These are phyloP conservation scores for Brachyhypopomus gauderio DNA, from an alignment of 2,113 vertebrate species.

Conservation along the genomic window DNA sequence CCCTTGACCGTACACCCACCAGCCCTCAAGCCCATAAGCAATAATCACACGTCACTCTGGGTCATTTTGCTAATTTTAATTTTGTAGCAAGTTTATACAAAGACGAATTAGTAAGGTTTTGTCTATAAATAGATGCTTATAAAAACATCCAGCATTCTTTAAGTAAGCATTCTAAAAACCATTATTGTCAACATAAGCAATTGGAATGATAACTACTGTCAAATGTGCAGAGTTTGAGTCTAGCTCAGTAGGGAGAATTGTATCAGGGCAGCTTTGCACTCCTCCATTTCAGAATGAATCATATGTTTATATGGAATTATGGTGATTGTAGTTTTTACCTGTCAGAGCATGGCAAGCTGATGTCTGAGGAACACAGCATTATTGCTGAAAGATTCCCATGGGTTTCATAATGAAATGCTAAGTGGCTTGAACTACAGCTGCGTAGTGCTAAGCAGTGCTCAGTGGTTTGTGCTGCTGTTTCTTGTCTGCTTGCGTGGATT, in stretches of 20 bases:
- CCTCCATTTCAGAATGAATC: too few species aligned
- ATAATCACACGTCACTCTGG: conserved; percentile 19
- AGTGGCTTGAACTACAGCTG: too few species aligned
- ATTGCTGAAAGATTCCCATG: neutral
- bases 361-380: too few species aligned
- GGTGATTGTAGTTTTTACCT: neutral
- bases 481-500: neutral
- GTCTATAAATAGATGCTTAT: conserved; percentile 56
- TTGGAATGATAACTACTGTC: neutral
- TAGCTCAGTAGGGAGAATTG: neutral
- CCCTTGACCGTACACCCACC: too few species aligned
- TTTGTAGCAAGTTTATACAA: conserved; percentile 64
- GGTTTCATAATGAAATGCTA: too few species aligned
- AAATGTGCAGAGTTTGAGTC: neutral
- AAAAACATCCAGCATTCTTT: conserved; percentile 48
- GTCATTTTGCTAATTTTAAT: conserved; percentile 52
- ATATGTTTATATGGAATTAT: neutral
- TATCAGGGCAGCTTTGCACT: neutral
- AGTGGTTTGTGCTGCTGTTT: neutral
- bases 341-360: neutral
- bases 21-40: neutral
- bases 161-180: conserved; percentile 46
- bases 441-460: too few species aligned
- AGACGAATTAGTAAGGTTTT: conserved; percentile 57
- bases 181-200: conserved; percentile 24